Evolutionary conservation across 2,797 vertebrate genomes (phyloP).

Genomic region (Echiichthys vipera): DNA sequence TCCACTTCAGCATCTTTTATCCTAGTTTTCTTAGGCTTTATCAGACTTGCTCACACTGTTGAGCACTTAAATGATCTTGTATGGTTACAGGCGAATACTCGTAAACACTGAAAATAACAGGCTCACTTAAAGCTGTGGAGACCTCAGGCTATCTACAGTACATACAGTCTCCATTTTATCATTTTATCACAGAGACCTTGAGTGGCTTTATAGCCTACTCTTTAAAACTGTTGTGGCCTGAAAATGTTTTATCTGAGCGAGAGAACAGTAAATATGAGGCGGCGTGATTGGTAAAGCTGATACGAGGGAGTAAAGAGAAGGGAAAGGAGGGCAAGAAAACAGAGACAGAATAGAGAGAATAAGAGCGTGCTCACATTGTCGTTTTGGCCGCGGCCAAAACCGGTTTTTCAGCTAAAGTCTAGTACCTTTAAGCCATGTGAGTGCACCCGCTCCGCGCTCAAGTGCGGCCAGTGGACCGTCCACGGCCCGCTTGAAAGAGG

Average conservation of each 20-base stretch:
- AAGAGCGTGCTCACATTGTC: no score
- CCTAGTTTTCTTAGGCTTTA: background rate
- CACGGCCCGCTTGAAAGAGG: no score
- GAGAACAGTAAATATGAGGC: constrained; percentile 15
- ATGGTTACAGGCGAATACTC: background rate
- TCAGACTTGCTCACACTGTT: background rate
- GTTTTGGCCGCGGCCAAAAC: no score
- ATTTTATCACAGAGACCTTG: constrained; percentile 25
- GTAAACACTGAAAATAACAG: background rate
- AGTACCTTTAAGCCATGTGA: no score
- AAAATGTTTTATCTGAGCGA: constrained; percentile 15
- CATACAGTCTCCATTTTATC: background rate
- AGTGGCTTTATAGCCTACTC: constrained; percentile 10
- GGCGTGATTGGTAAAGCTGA: constrained; percentile 5
- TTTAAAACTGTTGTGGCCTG: background rate
- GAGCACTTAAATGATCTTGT: background rate
- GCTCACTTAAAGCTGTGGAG: background rate
- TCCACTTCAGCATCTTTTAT: constrained; percentile 6
- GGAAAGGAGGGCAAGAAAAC: no score
- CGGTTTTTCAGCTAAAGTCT: no score
- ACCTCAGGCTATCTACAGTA: background rate
- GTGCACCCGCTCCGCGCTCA: no score
- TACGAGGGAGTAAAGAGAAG: background rate
- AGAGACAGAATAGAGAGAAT: no score
- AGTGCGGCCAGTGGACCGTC: no score